A percentile compares a stretch with the other conserved stretches of the same genome.
Evolutionary conservation across 92 coral and sea anemone genomes (phyloP).

Genomic region (Parazoanthus darwini): DNA sequence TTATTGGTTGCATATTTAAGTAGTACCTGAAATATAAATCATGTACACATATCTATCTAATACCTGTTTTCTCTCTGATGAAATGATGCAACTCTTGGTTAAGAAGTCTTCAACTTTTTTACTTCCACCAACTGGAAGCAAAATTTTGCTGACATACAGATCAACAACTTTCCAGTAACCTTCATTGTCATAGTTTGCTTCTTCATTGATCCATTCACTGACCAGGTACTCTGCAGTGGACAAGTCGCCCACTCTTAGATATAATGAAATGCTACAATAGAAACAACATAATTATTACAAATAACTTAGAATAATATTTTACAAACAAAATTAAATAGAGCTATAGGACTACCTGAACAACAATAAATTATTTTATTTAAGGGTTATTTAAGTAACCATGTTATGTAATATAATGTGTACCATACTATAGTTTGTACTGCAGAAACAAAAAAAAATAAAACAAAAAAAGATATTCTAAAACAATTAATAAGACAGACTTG

Average conservation of each 20-base stretch:
- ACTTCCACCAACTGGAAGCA: conserved; percentile 21
- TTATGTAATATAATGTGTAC: no score
- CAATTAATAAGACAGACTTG: no score
- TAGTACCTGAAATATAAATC: not conserved
- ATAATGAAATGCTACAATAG: not conserved
- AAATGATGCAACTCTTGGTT: not conserved
- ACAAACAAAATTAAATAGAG: not conserved
- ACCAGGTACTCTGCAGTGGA: conserved; percentile 5
- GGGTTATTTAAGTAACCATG: no score
- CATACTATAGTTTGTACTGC: no score
- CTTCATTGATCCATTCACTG: conserved; percentile 13
- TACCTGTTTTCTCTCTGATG: conserved; percentile 38
- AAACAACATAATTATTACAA: not conserved
- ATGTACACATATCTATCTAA: not conserved
- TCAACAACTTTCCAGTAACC: conserved; percentile 4
- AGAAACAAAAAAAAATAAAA: no score
- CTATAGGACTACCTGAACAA: no score
- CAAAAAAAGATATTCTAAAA: no score
- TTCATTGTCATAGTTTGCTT: not conserved
- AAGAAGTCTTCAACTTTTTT: conserved; percentile 22
- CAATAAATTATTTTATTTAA: no score
- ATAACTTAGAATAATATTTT: not conserved
- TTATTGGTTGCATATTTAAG: not conserved
- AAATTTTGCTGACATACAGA: conserved; percentile 16
- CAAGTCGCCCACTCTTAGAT: conserved; percentile 6